Evolutionary conservation across 2,797 vertebrate genomes (phyloP), one percentile per base, ranked within the genome.

Genomic region (Characodon lateralis): DNA sequence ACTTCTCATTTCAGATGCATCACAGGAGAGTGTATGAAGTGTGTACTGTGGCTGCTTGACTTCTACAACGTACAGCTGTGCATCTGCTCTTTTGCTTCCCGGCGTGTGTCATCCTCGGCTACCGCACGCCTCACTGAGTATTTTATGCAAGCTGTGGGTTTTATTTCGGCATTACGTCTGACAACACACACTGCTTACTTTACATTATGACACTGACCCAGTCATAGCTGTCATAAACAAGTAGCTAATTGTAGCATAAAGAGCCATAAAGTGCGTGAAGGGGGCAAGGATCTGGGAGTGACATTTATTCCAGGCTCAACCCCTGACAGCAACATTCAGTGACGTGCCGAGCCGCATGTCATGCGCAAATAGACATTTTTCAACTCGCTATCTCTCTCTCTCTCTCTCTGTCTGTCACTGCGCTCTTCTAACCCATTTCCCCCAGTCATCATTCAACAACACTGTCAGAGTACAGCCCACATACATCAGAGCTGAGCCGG

Each of bases 1-100:
- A 91, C 89, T 89, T 89, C 88, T 93, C 89, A 84, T 93, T 93
- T 93, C 89, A 89, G 81, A 93, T 92, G 90, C 90, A 85, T 81
- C 73, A 13, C 85, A 86, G 86, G 86, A 85, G 84, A 89, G 87
- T 81, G 88, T 78, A 84, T 89, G 82, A 81, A 90, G 89, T 87
- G 88, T 81, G 85, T 65, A 59, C 71, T 76, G 78, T 68, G 56
- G 76, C 76, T 89, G 83, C 82, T 78, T 89, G 92, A 89, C 89
- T 85, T 88, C 81, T 81, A 83, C 89, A 83, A 93, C 91, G 81
- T 89, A 91, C 90, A 92, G 89, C 88, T 92, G 91, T 88, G 83
- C 89, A 89, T 91, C 79, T 86, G 72, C 77, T 83, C 50, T 72
- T 73, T 65, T 77, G 81, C 76, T 75, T 80, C 73, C 43, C 55